phyloP scores from a whole-genome alignment of 2,113 vertebrate genomes.

The Thomomys bottae region DNA sequence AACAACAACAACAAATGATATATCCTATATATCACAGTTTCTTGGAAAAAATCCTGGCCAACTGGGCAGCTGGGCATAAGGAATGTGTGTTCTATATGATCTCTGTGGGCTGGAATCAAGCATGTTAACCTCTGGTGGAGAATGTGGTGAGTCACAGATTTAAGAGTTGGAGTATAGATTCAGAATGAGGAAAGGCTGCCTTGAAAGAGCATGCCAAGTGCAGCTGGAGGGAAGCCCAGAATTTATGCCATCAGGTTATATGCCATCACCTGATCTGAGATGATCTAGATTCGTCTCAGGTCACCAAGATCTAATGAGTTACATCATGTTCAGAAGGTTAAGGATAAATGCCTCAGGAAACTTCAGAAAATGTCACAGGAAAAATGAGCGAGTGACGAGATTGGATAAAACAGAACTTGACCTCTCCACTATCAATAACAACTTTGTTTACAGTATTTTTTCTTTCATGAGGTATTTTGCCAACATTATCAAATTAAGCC shows the following conservation, averaged over 20 bases:
- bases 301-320: neutral
- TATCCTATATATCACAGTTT: too few relatives aligned
- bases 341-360: neutral
- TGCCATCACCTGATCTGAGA: conserved; percentile 40
- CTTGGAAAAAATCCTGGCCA: neutral
- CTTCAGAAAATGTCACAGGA: neutral
- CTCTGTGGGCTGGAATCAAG: neutral
- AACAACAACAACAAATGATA: too few relatives aligned
- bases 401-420: neutral
- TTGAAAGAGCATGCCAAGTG: conserved; percentile 5
- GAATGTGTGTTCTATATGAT: neutral
- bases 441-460: neutral
- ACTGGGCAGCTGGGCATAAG: neutral
- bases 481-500: conserved; percentile 1
- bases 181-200: neutral
- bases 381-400: neutral
- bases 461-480: neutral
- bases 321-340: neutral
- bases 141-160: too few relatives aligned
- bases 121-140: conserved; percentile 11
- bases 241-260: neutral
- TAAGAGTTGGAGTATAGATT: neutral
- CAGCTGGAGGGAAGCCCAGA: conserved; percentile 38
- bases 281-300: conserved; percentile 24
- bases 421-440: neutral